phyloP scores from a whole-genome alignment of 2,888 invertebrate genomes.

The Drosophila falleni region DNA sequence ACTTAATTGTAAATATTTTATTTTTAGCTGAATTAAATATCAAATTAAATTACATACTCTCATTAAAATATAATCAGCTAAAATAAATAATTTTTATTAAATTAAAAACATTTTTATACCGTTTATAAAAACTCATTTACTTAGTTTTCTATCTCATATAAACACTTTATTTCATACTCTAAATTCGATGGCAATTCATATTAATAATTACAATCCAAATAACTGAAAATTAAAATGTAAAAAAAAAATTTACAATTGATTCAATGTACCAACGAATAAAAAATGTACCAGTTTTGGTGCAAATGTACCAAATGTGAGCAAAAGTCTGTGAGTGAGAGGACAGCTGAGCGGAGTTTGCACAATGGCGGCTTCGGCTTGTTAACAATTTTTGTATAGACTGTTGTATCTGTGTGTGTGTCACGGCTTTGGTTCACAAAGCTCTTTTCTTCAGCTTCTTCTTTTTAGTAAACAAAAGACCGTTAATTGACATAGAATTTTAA shows the following conservation, averaged over 20 bases:
- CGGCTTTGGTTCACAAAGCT: conserved; percentile 19
- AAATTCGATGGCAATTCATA: too few species aligned
- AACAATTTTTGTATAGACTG: conserved; percentile 38
- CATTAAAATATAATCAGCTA: too few species aligned
- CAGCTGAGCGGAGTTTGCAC: conserved; percentile 43
- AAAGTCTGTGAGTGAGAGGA: conserved; percentile 15
- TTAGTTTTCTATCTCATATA: too few species aligned
- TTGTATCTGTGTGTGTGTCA: conserved; percentile 19
- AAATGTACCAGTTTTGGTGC: neutral
- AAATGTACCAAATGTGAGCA: neutral
- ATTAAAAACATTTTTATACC: too few species aligned
- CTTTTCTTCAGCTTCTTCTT: conserved; percentile 26
- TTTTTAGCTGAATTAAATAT: too few species aligned
- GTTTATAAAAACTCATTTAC: too few species aligned
- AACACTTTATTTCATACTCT: too few species aligned
- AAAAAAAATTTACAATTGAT: neutral
- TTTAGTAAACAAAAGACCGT: conserved; percentile 79
- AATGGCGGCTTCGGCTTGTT: conserved; percentile 53
- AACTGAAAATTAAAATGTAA: too few species aligned
- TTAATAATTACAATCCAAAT: too few species aligned
- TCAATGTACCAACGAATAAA: neutral
- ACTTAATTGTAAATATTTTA: too few species aligned
- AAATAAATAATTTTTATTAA: too few species aligned
- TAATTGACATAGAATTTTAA: conserved; percentile 80
- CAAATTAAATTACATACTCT: too few species aligned